Conservation (phyloP, 2,797 vertebrate genomes). For the Setipinna tenuifilis region DNA sequence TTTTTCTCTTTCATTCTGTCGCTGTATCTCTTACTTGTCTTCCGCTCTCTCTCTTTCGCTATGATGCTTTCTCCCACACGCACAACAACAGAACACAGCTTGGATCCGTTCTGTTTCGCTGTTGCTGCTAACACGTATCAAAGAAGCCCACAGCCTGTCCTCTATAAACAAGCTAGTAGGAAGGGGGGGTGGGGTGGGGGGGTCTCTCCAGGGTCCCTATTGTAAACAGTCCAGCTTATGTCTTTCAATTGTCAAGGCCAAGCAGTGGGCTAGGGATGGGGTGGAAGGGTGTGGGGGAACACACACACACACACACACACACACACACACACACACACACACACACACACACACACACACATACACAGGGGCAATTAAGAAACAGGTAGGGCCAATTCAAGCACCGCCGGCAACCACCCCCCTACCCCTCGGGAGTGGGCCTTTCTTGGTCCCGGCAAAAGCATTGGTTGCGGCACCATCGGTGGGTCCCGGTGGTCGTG, state of each 20-base stretch:
- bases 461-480: conserved; percentile 23
- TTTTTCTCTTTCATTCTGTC: neutral
- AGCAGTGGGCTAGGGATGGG: neutral
- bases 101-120: conserved; percentile 33
- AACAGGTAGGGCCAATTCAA: conserved; percentile 46
- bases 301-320: too few relatives aligned
- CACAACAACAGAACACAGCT: conserved; percentile 13
- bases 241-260: conserved; percentile 48
- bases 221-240: conserved; percentile 39
- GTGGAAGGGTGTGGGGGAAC: neutral
- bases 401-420: conserved; percentile 30
- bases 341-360: too few relatives aligned
- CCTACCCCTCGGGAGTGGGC: neutral
- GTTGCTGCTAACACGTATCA: conserved; percentile 8
- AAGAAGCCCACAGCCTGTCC: conserved; percentile 30
- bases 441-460: neutral
- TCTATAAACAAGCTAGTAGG: conserved; percentile 31
- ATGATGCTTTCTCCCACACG: neutral
- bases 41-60: neutral
- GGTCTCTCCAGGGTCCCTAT: conserved; percentile 30
- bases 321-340: too few relatives aligned
- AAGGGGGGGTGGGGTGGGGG: neutral
- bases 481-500: conserved; percentile 36
- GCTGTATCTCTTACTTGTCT: neutral
- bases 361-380: conserved; percentile 43